Evolutionary conservation across 30 jellyfish, hydroid and myxozoan genomes (phyloP).

Genomic region (Chrysaora quinquecirrha): DNA sequence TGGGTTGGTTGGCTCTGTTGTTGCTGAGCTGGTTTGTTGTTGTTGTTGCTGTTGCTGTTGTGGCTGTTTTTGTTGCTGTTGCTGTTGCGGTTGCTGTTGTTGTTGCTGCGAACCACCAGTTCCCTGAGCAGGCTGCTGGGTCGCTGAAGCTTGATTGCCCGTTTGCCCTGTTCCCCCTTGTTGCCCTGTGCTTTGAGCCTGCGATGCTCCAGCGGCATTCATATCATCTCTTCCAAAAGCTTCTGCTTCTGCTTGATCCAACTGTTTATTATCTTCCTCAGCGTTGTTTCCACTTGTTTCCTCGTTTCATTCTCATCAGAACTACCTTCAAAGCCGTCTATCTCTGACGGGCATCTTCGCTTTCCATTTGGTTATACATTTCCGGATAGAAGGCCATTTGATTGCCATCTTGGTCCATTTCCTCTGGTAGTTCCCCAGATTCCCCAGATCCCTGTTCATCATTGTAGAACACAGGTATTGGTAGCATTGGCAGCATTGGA

Average conservation of each 20-base stretch:
- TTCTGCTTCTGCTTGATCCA: slow-evolving; percentile 2
- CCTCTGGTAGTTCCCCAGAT: slow-evolving; percentile 27
- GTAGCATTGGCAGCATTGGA: slow-evolving; percentile 77
- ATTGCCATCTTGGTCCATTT: neutral
- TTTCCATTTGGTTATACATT: neutral
- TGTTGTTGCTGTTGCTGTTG: neutral
- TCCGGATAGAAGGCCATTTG: slow-evolving; percentile 29
- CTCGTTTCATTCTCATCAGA: slow-evolving; percentile 1
- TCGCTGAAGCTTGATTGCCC: too few relatives aligned
- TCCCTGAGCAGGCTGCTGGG: neutral
- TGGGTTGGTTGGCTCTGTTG: neutral
- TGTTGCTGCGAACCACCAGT: too few relatives aligned
- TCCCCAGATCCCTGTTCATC: slow-evolving; percentile 56
- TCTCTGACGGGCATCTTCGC: slow-evolving; percentile 10
- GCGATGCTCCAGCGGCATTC: slow-evolving; percentile 42
- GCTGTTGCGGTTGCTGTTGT: too few relatives aligned
- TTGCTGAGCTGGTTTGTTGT: neutral
- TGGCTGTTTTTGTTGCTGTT: neutral
- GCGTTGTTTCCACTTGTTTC: slow-evolving; percentile 20
- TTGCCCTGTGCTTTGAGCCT: slow-evolving; percentile 22
- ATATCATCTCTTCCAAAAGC: slow-evolving; percentile 34
- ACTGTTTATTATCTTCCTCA: slow-evolving; percentile 40
- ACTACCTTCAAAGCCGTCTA: slow-evolving; percentile 38
- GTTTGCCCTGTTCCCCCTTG: slow-evolving; percentile 40
- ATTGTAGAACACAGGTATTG: slow-evolving; percentile 66